phyloP scores from a whole-genome alignment of 2,113 vertebrate species.

The Platichthys stellatus region DNA sequence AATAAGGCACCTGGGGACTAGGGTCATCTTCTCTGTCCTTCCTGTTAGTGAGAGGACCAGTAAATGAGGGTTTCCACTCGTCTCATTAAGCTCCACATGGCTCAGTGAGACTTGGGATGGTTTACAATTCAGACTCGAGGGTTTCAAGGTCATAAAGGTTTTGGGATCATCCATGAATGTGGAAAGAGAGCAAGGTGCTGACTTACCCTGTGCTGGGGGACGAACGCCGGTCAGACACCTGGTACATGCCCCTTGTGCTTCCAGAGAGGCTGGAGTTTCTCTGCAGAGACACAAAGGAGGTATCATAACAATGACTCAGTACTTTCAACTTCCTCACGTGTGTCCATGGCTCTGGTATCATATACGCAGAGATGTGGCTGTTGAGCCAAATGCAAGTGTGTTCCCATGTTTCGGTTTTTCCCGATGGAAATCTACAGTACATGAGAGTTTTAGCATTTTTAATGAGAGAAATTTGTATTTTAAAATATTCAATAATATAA shows the following conservation, averaged over 20 bases:
- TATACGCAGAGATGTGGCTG: too few species aligned
- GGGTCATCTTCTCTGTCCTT: too few species aligned
- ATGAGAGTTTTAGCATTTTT: background rate
- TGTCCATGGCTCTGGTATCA: too few species aligned
- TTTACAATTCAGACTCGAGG: background rate
- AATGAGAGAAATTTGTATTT: too few species aligned
- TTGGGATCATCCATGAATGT: background rate
- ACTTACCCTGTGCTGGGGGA: conserved; percentile 84
- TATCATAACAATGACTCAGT: too few species aligned
- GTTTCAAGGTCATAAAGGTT: background rate
- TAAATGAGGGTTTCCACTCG: background rate
- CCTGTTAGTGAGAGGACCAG: too few species aligned
- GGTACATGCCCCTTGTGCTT: conserved; percentile 83
- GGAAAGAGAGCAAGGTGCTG: background rate
- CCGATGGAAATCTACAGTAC: background rate
- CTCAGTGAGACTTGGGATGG: background rate
- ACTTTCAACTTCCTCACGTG: too few species aligned
- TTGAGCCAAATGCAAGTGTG: too few species aligned
- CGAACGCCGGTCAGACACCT: conserved; percentile 82
- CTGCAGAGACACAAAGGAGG: conserved; percentile 52
- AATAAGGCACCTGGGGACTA: too few species aligned
- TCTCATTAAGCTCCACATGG: conserved; percentile 11
- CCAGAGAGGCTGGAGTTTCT: conserved; percentile 84
- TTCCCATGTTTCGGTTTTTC: too few species aligned
- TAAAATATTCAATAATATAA: too few species aligned